These are phyloP conservation scores for Cabera pusaria DNA, from an alignment of 2,888 invertebrate species.

Conservation along the genomic window DNA sequence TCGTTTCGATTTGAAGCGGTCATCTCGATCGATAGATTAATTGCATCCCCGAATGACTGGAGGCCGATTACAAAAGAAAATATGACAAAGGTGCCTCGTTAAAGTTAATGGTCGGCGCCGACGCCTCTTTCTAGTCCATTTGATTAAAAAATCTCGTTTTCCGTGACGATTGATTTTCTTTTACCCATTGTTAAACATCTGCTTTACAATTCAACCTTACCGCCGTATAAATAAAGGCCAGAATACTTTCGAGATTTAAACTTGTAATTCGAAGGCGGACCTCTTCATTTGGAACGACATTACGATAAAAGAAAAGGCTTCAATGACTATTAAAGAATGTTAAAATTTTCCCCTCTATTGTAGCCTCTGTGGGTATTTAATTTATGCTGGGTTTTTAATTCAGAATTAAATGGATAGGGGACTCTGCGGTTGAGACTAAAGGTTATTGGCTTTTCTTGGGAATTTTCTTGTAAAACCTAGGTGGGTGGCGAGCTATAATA, in stretches of 20 bases:
- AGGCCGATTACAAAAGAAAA: constrained; percentile 65
- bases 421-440: constrained; percentile 8
- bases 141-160: constrained; percentile 73
- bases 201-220: constrained; percentile 36
- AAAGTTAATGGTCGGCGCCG: constrained; percentile 70
- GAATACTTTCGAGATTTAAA: constrained; percentile 25
- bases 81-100: constrained; percentile 77
- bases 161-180: constrained; percentile 70
- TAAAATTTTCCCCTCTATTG: constrained; percentile 45
- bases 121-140: constrained; percentile 70
- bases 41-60: constrained; percentile 56
- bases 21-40: constrained; percentile 49
- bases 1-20: constrained; percentile 32
- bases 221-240: constrained; percentile 12
- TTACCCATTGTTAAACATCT: constrained; percentile 46
- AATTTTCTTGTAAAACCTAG: constrained; percentile 4
- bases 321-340: constrained; percentile 56
- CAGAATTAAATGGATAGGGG: constrained; percentile 23
- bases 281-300: constrained; percentile 68
- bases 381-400: constrained; percentile 24
- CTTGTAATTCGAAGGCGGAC: constrained; percentile 44
- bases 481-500: too few species aligned
- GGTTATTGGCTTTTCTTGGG: not conserved
- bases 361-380: constrained; percentile 35
- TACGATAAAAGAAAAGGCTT: constrained; percentile 69